Base-by-base conservation (phyloP, 2,888 invertebrate species). In the Drosophila kambysellisi region DNA sequence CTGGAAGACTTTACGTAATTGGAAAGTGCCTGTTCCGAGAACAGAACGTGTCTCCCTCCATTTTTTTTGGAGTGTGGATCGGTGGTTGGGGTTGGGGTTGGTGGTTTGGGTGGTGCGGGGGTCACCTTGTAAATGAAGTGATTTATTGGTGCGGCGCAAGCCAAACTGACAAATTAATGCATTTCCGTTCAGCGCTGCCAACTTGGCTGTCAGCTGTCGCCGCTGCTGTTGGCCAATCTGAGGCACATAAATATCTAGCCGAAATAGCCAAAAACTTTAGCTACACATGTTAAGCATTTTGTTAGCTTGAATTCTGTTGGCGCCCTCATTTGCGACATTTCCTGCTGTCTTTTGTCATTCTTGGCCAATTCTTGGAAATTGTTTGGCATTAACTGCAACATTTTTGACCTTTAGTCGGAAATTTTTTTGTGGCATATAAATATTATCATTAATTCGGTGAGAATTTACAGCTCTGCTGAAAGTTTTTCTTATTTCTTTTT, bases 111-210 rank as follows among this genome's bases (percentile, higher is more conserved):
- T 17, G 33, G 15, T 8, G 33, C 6, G 20, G 11, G 7, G 17
- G 25, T 48, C 69, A 53, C 64, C 64, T 67, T 72, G 30, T 68
- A 66, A 73, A 62, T 70, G 70, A 89, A 80, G 85, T 88, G 88
- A 89, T 88, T 89, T 86, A 89, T 89, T 66, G 54, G 50, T 66
- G 48, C 75, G 63, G 59, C 83, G 58, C 78, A 71, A 80, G 62
- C 60, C 64, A 72, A 74, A 59, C 76, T 73, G 90, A 89, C 88
- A 89, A 89, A 87, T 87, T 76, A 81, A 88, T 85, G 88, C 79
- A 83, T 87, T 88, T 87, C 90, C 88, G 90, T 74, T 88, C 83
- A 50, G 61, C 5, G 66, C 61, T 74, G 69, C 79, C 79, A 74
- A 69, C 51, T 61, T 25, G 29, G 35, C 65, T 73, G 84, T 60